Evolutionary conservation across 2,113 vertebrate genomes (phyloP), one percentile per base, ranked within the genome.

Genomic region (Serilophus lunatus): DNA sequence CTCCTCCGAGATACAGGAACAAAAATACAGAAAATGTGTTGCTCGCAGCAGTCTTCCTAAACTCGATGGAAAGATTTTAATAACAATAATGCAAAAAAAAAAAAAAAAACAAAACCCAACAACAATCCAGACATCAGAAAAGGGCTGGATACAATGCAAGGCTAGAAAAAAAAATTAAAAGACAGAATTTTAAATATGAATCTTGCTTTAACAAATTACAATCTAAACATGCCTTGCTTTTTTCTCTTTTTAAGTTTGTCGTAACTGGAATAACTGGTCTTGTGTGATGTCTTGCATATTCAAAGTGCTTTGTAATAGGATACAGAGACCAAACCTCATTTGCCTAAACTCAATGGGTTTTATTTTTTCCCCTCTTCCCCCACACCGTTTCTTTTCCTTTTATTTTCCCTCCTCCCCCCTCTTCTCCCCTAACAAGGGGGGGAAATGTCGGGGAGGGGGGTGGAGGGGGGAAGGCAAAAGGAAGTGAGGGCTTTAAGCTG

Each of bases 201-300:
- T 97, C 97, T 97, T 93, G 97, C 97, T 97, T 97, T 97, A 98
- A 98, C 98, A 98, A 98, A 98, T 98, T 98, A 96, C 93, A 86
- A 98, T 97, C 98, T 98, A 98, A 98, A 97, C 97, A 95, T 97
- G 97, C 93, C 96, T 98, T 78, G 96, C 97, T 97, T 97, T 96
- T 96, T 86, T 96, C 77, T 91, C 82, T 92, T 82, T 93, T 96
- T 97, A 97, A 97, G 97, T 98, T 98, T 98, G 97, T 98, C 97
- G 97, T 98, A 98, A 98, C 98, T 98, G 98, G 98, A 99, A 98
- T 98, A 99, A 99, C 98, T 98, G 98, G 98, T 99, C 98, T 97
- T 98, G 97, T 97, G 97, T 97, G 98, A 98, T 95, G 97, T 97
- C 98, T 98, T 98, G 97, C 98, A 98, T 98, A 99, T 98, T 98